A percentile compares a stretch with the other conserved stretches of the same genome.
These are phyloP conservation scores for Acestrorhynchus altus DNA, from an alignment of 2,797 vertebrate species.

Conservation along the genomic window DNA sequence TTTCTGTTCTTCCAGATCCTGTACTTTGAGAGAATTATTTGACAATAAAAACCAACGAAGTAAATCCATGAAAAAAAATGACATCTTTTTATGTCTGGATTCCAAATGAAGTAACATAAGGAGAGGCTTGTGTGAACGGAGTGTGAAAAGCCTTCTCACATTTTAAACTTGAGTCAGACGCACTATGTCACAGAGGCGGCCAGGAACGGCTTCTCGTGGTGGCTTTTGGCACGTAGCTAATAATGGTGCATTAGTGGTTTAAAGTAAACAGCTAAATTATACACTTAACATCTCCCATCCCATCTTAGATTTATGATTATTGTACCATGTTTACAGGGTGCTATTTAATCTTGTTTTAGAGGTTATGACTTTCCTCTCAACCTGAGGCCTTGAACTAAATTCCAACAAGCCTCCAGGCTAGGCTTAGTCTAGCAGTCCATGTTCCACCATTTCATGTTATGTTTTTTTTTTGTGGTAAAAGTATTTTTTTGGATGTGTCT, in stretches of 20 bases:
- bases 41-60: slow-evolving; percentile 52
- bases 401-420: background rate
- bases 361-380: background rate
- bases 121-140: slow-evolving; percentile 9
- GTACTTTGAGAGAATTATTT: slow-evolving; percentile 52
- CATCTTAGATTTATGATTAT: slow-evolving; percentile 9
- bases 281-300: background rate
- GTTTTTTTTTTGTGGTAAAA: background rate
- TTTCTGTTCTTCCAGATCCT: slow-evolving; percentile 49
- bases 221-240: slow-evolving; percentile 17
- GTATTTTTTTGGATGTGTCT: background rate
- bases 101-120: slow-evolving; percentile 14
- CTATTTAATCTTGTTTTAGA: background rate
- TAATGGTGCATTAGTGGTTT: slow-evolving; percentile 6
- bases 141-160: slow-evolving; percentile 20
- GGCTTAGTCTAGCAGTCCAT: background rate
- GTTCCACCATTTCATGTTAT: background rate
- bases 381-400: background rate
- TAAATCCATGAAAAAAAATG: slow-evolving; percentile 50
- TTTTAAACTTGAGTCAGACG: background rate
- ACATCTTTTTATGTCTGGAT: slow-evolving; percentile 55
- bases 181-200: background rate
- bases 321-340: background rate
- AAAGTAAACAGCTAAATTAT: slow-evolving; percentile 18
- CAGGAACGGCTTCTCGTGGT: background rate